Base-by-base conservation (phyloP, 1,140 invertebrate genomes). In the Sycophila sp. region DNA sequence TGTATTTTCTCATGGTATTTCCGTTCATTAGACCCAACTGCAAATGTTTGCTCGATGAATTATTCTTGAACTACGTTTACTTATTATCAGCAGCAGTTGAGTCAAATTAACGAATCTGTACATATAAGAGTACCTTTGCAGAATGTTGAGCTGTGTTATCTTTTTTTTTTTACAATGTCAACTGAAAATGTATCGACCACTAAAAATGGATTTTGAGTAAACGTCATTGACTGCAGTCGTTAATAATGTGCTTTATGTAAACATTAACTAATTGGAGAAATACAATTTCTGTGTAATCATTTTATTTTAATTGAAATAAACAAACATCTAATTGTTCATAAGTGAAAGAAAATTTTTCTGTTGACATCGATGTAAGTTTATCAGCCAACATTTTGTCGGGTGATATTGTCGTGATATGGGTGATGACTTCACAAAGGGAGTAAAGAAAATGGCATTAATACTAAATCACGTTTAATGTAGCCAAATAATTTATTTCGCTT, bases 81-180 rank as follows among this genome's bases (percentile, higher is more conserved):
- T 22, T 55, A 55, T n/a, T n/a, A n/a, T n/a, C n/a, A n/a, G n/a
- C n/a, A n/a, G n/a, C n/a, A 32, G 17, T 17, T 13, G 8, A 53
- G 58, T 62, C 47, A 40, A 66, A 17, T 75, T 60, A 72, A 47
- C 49, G 53, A 30, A 58, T 7, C 62, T n/a, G n/a, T n/a, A n/a
- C n/a, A 19, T 53, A 30, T 75, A 56, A 36, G 63, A 62, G 30
- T 70, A 82, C 75, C 75, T 75, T 77, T 81, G 81, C 81, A 82
- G 81, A 83, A 83, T 82, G 80, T 78, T 73, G 77, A 75, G 70
- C 56, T 66, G 73, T 73, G 42, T 74, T n/a, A n/a, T n/a, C n/a
- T 64, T 74, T 60, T 73, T 42, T 42, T 68, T 69, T 72, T 64
- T 68, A 69, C 65, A 30, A 36, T 47, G 45, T 42, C 19, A 62